phyloP scores from a whole-genome alignment of 1,140 invertebrate genomes.

The Meteorus sp. region DNA sequence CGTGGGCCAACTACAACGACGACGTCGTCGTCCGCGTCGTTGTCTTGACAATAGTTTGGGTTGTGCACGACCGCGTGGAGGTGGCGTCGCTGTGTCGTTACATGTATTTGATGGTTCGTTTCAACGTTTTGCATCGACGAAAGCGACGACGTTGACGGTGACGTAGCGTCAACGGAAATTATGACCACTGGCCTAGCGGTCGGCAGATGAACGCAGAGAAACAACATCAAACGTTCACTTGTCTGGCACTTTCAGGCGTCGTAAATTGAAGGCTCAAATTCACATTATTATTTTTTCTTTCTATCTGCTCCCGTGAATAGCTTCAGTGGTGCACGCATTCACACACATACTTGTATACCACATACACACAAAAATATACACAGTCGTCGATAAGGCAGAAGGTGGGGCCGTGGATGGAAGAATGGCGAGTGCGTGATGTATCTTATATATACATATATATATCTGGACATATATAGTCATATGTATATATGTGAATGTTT shows the following conservation, averaged over 20 bases:
- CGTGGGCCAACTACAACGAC: not conserved
- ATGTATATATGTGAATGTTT: not conserved
- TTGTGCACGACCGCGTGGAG: constrained; percentile 4
- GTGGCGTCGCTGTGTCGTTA: constrained; percentile 15
- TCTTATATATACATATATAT: too few relatives aligned
- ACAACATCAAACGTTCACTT: constrained; percentile 10
- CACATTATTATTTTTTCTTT: not conserved
- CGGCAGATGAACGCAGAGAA: constrained; percentile 1
- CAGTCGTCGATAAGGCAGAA: constrained; percentile 25
- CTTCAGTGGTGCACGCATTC: too few relatives aligned
- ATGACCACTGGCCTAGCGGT: constrained; percentile 18
- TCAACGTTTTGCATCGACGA: constrained; percentile 7
- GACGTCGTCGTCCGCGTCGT: constrained; percentile 6
- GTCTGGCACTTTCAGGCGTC: not conserved
- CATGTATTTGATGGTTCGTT: not conserved
- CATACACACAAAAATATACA: too few relatives aligned
- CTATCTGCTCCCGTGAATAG: too few relatives aligned
- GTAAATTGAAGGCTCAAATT: not conserved
- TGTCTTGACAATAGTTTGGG: not conserved
- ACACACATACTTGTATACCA: too few relatives aligned
- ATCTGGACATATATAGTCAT: not conserved
- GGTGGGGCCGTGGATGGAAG: constrained; percentile 11
- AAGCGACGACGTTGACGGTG: constrained; percentile 19
- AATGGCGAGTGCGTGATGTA: constrained; percentile 8
- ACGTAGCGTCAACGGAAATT: constrained; percentile 19